Percentiles rank a stretch among this genome's conserved stretches.
Conservation (phyloP, 2,888 invertebrate genomes). For the Macrosoma leucophasiata region DNA sequence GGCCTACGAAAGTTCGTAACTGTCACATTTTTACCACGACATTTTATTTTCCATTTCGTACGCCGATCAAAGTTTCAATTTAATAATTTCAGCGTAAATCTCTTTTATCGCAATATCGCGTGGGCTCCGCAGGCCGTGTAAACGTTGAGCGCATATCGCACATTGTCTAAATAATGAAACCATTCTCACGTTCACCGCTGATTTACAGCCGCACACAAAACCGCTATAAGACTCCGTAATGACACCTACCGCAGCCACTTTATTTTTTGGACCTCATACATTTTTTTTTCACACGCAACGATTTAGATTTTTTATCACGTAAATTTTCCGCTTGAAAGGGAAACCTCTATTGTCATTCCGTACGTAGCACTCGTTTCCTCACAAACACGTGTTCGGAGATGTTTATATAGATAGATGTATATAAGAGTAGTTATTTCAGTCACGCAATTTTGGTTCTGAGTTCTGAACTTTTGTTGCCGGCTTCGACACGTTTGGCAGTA, state of each 20-base stretch:
- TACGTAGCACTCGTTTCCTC: conserved; percentile 60
- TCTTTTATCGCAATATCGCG: conserved; percentile 16
- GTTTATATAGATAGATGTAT: conserved; percentile 48
- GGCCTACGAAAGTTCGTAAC: no score
- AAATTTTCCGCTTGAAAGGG: conserved; percentile 74
- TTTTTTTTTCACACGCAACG: conserved; percentile 70
- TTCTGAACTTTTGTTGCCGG: conserved; percentile 50
- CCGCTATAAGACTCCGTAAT: conserved; percentile 63
- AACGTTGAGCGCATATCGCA: conserved; percentile 29
- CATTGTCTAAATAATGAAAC: conserved; percentile 63
- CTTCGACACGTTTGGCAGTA: conserved; percentile 34
- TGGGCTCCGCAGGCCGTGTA: conserved; percentile 19
- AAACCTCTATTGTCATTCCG: conserved; percentile 71
- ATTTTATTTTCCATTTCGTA: no score
- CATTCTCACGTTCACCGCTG: conserved; percentile 64
- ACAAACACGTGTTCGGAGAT: conserved; percentile 65
- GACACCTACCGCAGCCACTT: conserved; percentile 70
- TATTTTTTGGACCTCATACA: conserved; percentile 64
- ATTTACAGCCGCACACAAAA: conserved; percentile 60
- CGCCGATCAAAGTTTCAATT: no score
- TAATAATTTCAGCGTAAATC: no score
- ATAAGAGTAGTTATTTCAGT: conserved; percentile 63
- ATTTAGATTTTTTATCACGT: conserved; percentile 73
- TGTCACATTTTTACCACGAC: no score
- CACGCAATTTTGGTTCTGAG: conserved; percentile 61